Conservation (phyloP, 2,113 vertebrate genomes). For the Cichladusa arquata region DNA sequence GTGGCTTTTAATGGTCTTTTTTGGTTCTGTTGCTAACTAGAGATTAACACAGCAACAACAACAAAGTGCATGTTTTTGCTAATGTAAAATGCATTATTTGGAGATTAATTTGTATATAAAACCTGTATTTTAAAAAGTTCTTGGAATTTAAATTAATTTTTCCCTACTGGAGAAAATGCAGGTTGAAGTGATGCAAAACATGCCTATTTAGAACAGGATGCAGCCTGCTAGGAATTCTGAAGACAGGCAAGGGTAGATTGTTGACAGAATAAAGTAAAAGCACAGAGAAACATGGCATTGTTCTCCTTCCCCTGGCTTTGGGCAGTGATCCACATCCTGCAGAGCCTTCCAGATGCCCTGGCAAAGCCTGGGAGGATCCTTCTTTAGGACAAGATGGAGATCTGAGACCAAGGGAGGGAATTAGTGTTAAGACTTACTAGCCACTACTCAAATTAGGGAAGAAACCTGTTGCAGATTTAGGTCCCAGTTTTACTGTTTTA, state of each 20-base stretch:
- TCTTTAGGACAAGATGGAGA: not conserved
- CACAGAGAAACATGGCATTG: not conserved
- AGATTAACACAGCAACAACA: not conserved
- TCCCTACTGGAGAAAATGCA: not conserved
- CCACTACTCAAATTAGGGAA: not conserved
- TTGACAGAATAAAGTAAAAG: conserved; percentile 15
- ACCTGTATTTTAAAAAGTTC: not conserved
- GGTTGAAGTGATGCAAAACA: not conserved
- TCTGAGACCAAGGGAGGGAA: not conserved
- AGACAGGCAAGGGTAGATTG: not conserved
- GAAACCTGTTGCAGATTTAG: not conserved
- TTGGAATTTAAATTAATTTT: conserved; percentile 14
- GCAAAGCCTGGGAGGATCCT: not conserved
- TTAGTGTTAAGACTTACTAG: conserved; percentile 29
- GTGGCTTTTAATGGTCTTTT: not conserved
- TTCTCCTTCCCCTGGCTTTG: not conserved
- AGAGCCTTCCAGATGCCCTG: not conserved
- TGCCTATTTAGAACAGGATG: not conserved
- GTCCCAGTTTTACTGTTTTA: not conserved
- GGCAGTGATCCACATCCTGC: not conserved
- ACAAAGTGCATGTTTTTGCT: not conserved
- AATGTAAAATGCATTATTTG: not conserved
- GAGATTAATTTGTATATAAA: not conserved
- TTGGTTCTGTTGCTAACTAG: not conserved
- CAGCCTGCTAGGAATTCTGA: not conserved